Conservation (phyloP, 2,113 vertebrate species). For the Ammodytes marinus region DNA sequence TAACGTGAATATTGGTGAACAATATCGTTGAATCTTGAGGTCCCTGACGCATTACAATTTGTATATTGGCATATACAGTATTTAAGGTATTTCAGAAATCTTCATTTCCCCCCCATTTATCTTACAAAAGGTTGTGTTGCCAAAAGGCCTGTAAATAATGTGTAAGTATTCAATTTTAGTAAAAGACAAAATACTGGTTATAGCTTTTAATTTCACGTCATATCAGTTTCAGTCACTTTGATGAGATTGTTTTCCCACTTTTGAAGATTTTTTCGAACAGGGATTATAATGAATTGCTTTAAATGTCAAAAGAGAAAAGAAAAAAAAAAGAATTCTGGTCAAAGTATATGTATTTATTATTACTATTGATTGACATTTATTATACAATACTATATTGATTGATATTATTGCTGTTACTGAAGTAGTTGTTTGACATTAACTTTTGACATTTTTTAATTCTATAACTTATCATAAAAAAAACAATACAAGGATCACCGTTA, state of each 20-base stretch:
- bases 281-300: conserved; percentile 69
- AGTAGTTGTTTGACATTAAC: conserved; percentile 77
- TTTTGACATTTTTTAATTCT: conserved; percentile 73
- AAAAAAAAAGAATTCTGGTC: conserved; percentile 40
- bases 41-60: conserved; percentile 82
- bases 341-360: conserved; percentile 80
- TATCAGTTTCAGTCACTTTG: conserved; percentile 53
- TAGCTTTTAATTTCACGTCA: conserved; percentile 63
- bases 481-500: conserved; percentile 85
- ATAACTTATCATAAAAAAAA: conserved; percentile 67
- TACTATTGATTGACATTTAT: conserved; percentile 78
- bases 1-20: conserved; percentile 86
- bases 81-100: conserved; percentile 78
- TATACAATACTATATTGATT: conserved; percentile 78
- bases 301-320: conserved; percentile 45
- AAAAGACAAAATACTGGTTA: conserved; percentile 51
- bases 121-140: conserved; percentile 59
- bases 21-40: conserved; percentile 84
- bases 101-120: conserved; percentile 52
- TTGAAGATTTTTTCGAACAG: conserved; percentile 65
- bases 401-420: conserved; percentile 81
- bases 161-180: conserved; percentile 81
- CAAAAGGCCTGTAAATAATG: conserved; percentile 81
- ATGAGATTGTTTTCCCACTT: conserved; percentile 62
- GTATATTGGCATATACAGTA: conserved; percentile 84